phyloP scores from a whole-genome alignment of 2,113 vertebrate species.

The Paramisgurnus dabryanus region DNA sequence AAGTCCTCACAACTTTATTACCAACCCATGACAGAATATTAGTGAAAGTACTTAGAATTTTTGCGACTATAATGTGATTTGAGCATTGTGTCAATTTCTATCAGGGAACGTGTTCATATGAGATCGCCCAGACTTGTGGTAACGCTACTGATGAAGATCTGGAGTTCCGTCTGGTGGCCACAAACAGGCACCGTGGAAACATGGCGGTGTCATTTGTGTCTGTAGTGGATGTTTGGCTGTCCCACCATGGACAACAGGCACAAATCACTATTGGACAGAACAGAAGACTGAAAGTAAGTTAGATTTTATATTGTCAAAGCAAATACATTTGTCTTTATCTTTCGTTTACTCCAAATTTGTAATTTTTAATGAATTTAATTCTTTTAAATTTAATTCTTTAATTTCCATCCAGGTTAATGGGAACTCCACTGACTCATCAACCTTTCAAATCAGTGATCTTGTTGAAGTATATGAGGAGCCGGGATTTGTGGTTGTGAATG shows the following conservation, averaged over 20 bases:
- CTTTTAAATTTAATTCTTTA: too few species aligned
- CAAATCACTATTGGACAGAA: slow-evolving; percentile 62
- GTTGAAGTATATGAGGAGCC: slow-evolving; percentile 50
- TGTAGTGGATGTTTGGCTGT: slow-evolving; percentile 66
- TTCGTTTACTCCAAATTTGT: too few species aligned
- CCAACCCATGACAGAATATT: too few species aligned
- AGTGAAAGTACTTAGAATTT: too few species aligned
- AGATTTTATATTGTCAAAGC: not conserved
- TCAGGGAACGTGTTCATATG: slow-evolving; percentile 77
- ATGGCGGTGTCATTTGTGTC: slow-evolving; percentile 67
- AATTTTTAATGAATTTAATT: not conserved
- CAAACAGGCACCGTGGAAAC: slow-evolving; percentile 66
- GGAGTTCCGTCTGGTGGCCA: slow-evolving; percentile 61
- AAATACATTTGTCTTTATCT: not conserved
- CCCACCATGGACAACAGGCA: slow-evolving; percentile 8
- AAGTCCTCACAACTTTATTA: too few species aligned
- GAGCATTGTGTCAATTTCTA: not conserved
- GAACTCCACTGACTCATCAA: slow-evolving; percentile 37
- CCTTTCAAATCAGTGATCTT: slow-evolving; percentile 31
- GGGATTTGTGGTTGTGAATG: slow-evolving; percentile 57
- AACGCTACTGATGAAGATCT: slow-evolving; percentile 24
- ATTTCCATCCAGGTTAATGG: slow-evolving; percentile 61
- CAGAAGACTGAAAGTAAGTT: slow-evolving; percentile 60
- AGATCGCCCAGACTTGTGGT: slow-evolving; percentile 62
- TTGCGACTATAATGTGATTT: not conserved